Evolutionary conservation across 1,140 invertebrate species (phyloP), one percentile per base, ranked within the genome.

Genomic region (Rhynchophorus ferrugineus): DNA sequence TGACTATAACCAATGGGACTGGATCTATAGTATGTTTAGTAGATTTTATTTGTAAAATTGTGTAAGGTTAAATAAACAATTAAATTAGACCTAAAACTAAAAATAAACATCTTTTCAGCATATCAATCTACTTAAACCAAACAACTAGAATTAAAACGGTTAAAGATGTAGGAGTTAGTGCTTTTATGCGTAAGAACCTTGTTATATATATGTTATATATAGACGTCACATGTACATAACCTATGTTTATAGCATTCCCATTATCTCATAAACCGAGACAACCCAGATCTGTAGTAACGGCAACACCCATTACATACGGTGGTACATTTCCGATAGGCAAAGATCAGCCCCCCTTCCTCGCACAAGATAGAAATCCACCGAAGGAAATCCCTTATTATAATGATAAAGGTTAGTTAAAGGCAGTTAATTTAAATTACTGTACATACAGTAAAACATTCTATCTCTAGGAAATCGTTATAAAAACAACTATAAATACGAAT

Each of bases 321-420:
- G 50, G 50, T 11, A 53, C 50, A 13, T 53, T 53, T 47, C 50
- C 50, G 1, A 34, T 53, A n/a, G 50, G 43, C 2, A 53, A 53
- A 18, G 22, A 53, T 17, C 44, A 46, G 21, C 43, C 43, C 11
- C 50, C 50, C 1, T 53, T 53, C 19, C 13, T 52, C 14, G 13
- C 49, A 3, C 24, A 52, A 52, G 49, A 52, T 21, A 18, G 36
- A 38, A 24, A 11, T 14, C 34, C 42, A 5, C 42, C 39, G 7
- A 18, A 21, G 1, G 49, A 51, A n/a, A 33, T 29, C 24, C 19
- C 13, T 48, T 16, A 18, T 19, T 2, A 38, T 11, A 16, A 9
- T 22, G 7, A 21, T 11, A 45, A 18, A 45, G 44, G 24, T 22
- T 5, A 38, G n/a, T 16, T 38, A 16, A 35, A 19, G 1, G 18